Evolutionary conservation across 2,797 vertebrate genomes (phyloP), one percentile per base, ranked within the genome.

Genomic region (Onychomys leucogaster): DNA sequence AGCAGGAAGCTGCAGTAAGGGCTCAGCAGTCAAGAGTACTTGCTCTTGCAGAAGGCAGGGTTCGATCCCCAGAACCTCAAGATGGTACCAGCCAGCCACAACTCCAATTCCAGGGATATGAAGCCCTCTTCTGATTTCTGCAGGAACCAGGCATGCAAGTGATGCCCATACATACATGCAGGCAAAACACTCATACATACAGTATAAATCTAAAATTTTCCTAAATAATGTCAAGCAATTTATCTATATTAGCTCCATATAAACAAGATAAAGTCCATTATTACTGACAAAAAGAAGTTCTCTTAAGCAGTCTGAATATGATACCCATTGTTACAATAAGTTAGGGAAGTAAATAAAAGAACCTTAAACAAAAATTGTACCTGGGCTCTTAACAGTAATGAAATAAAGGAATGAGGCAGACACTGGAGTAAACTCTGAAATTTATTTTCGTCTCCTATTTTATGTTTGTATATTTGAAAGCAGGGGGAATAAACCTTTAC

Each of bases 391-490:
- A 91, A 85, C 71, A 76, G 25, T 93, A 55, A 13, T 67, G 17
- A 82, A 94, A 90, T 82, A 81, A 81, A 81, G 57, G 37, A 85
- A 52, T 69, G 83, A 86, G 4, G 46, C 67, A 57, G 21, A 75
- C 8, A 29, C 41, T 89, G 10, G 14, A 90, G 90, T 63, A 41
- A 65, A 94, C 29, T 89, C 78, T 41, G 41, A 71, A 93, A 32
- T 37, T 65, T 1, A 59, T 63, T 65, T n/a, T 88, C 61, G 76
- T 32, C n/a, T 52, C 67, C 65, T 49, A 65, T 67, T 49, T 37
- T 87, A 87, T 67, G 10, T 90, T 37, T 82, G 23, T 61, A 89
- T 17, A 96, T 71, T 67, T 83, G 34, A 96, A 96, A 37, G 13
- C 27, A 78, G n/a, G 3, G 2, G 94, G 13, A 34, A 93, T 81